phyloP scores from a whole-genome alignment of 2,113 vertebrate species.

The Scalopus aquaticus region DNA sequence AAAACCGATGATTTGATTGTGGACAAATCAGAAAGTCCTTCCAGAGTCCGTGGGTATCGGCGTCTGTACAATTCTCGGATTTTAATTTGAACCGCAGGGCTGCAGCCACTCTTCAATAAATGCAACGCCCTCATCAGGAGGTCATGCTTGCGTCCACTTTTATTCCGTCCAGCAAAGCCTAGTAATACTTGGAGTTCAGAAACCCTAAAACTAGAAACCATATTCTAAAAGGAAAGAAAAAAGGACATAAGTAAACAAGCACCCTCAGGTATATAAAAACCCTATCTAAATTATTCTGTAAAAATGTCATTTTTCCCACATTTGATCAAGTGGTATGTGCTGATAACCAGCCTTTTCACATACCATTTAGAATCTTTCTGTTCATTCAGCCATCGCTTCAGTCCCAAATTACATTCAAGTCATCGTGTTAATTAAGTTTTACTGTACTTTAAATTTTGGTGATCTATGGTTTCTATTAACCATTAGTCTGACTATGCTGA shows the following conservation, averaged over 20 bases:
- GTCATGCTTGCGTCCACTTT: conserved; percentile 93
- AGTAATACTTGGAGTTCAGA: conserved; percentile 93
- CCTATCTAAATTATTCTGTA: neutral
- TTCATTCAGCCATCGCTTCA: neutral
- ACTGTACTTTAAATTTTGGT: neutral
- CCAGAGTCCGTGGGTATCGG: conserved; percentile 88
- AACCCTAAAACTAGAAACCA: conserved; percentile 93
- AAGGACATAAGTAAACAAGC: neutral
- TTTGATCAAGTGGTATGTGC: neutral
- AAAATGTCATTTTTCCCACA: conserved; percentile 10
- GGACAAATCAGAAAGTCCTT: conserved; percentile 85
- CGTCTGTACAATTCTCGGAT: conserved; percentile 90
- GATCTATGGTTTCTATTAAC: neutral
- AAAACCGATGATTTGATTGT: conserved; percentile 82
- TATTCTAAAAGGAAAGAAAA: conserved; percentile 86
- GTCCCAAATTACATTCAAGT: neutral
- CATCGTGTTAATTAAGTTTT: conserved; percentile 23
- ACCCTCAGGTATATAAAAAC: neutral
- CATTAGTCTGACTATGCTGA: neutral
- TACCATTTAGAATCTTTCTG: neutral
- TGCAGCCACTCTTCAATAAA: conserved; percentile 91
- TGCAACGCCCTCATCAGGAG: conserved; percentile 92
- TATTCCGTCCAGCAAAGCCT: conserved; percentile 92
- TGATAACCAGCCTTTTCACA: conserved; percentile 32
- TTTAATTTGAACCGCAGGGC: conserved; percentile 90